A percentile compares a stretch with the other conserved stretches of the same genome.
phyloP scores from a whole-genome alignment of 2,888 invertebrate species.

The Holacanthella duospinosa region DNA sequence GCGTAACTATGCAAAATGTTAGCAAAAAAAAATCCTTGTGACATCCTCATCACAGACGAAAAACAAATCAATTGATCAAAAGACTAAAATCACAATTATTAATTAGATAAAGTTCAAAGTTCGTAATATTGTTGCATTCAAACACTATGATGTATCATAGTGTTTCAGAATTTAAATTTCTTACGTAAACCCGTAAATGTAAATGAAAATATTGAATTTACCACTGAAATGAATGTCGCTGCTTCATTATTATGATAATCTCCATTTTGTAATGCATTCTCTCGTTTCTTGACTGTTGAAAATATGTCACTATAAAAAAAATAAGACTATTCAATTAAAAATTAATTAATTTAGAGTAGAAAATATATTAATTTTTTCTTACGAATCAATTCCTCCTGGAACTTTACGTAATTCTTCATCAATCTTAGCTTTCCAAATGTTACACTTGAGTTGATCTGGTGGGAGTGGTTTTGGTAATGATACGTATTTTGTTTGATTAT shows the following conservation, averaged over 20 bases:
- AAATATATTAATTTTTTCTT: conserved; percentile 7
- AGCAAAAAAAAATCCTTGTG: too few species aligned
- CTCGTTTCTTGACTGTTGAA: conserved; percentile 34
- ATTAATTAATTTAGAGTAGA: not conserved
- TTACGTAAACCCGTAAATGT: too few species aligned
- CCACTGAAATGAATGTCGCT: conserved; percentile 66
- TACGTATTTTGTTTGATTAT: conserved; percentile 43
- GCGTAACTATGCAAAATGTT: too few species aligned
- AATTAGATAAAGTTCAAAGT: too few species aligned
- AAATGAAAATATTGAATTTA: too few species aligned
- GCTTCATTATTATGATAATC: conserved; percentile 33
- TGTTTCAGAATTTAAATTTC: too few species aligned
- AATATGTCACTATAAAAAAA: conserved; percentile 23
- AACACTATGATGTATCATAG: too few species aligned
- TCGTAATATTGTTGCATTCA: too few species aligned
- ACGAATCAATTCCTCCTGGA: conserved; percentile 21
- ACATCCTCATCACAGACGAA: too few species aligned
- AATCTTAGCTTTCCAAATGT: conserved; percentile 73
- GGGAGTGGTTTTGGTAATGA: conserved; percentile 55
- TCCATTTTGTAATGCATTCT: conserved; percentile 31
- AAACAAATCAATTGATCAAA: too few species aligned
- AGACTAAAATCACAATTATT: too few species aligned
- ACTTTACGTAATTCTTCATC: conserved; percentile 52
- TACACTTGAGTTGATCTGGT: conserved; percentile 85
- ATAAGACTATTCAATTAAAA: not conserved